Evolutionary conservation across 2,113 vertebrate species (phyloP).

Genomic region (Equus przewalskii): DNA sequence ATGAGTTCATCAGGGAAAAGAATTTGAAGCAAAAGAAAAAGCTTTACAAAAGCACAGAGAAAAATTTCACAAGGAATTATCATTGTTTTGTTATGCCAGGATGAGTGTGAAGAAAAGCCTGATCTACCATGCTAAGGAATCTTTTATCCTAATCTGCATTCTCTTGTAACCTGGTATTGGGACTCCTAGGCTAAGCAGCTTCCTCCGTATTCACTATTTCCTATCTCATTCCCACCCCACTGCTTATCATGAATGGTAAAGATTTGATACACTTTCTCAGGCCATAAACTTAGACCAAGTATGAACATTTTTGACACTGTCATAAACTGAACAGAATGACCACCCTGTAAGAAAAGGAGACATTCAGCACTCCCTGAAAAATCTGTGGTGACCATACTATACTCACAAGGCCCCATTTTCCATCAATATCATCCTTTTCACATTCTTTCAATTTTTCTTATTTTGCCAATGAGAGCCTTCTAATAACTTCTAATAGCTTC

Average conservation of each 20-base stretch:
- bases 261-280: not conserved
- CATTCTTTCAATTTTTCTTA: not conserved
- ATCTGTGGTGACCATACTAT: not conserved
- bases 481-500: not conserved
- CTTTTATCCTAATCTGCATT: not conserved
- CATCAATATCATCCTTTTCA: not conserved
- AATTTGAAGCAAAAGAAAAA: not conserved
- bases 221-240: not conserved
- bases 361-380: not conserved
- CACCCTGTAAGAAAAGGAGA: not conserved
- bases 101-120: not conserved
- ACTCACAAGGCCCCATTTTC: not conserved
- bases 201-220: not conserved
- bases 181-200: not conserved
- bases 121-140: not conserved
- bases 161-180: not conserved
- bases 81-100: not conserved
- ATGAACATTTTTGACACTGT: not conserved
- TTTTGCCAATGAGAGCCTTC: not conserved
- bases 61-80: not conserved
- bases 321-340: constrained; percentile 9
- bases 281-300: not conserved
- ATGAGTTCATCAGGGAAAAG: not conserved
- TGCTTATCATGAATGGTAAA: not conserved
- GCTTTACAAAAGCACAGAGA: not conserved